Percentiles rank a stretch among this genome's conserved stretches.
phyloP scores from a whole-genome alignment of 1,140 invertebrate species.

The Sitophilus oryzae region DNA sequence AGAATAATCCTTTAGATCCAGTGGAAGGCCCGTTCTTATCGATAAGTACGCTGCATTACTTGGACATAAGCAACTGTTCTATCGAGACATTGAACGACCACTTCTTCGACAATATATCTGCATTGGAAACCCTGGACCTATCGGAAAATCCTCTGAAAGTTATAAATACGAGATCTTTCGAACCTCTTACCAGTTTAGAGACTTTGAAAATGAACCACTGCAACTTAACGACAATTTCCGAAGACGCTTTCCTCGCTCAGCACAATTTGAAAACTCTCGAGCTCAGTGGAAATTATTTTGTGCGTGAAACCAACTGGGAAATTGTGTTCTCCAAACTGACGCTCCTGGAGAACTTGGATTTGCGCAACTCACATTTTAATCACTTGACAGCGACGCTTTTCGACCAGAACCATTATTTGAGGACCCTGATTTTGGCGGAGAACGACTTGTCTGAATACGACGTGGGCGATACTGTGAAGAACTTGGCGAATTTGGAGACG shows the following conservation, averaged over 20 bases:
- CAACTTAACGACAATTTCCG: conserved; percentile 53
- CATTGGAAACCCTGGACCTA: conserved; percentile 60
- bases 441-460: conserved; percentile 61
- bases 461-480: conserved; percentile 58
- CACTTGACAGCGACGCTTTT: conserved; percentile 61
- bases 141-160: conserved; percentile 60
- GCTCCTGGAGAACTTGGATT: conserved; percentile 58
- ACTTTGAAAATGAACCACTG: conserved; percentile 61
- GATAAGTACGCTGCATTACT: conserved; percentile 57
- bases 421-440: conserved; percentile 58
- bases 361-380: conserved; percentile 55
- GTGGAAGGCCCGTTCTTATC: conserved; percentile 60
- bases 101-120: conserved; percentile 62
- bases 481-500: conserved; percentile 59
- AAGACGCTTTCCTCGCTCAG: conserved; percentile 52
- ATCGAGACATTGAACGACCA: conserved; percentile 52
- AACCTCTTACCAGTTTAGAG: conserved; percentile 58
- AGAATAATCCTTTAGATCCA: conserved; percentile 58
- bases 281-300: conserved; percentile 55
- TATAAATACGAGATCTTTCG: conserved; percentile 55
- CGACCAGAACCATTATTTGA: conserved; percentile 57
- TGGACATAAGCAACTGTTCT: conserved; percentile 61
- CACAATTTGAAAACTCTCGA: conserved; percentile 60
- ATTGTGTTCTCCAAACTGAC: conserved; percentile 52
- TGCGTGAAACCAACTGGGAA: conserved; percentile 53